Evolutionary conservation across 2,113 vertebrate genomes (phyloP), one percentile per base, ranked within the genome.

Genomic region (Phylloscopus trochilus): DNA sequence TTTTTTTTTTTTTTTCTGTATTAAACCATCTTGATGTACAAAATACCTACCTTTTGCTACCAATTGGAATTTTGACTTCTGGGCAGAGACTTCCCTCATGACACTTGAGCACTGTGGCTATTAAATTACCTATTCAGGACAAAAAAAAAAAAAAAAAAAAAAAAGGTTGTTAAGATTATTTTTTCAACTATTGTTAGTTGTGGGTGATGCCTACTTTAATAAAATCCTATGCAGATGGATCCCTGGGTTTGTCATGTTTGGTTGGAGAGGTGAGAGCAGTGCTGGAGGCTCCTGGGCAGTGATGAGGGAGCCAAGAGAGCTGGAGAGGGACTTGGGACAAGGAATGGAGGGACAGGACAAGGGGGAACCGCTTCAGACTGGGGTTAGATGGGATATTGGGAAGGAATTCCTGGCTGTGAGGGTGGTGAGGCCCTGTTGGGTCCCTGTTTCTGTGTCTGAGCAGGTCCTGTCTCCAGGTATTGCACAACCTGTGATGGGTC

Each of bases 181-280:
- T 93, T 93, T 92, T 77, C 83, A 82, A 64, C 35, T 88, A 9
- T 43, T 84, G 2, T 37, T 75, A 73, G 68, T 72, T 64, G 67
- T 60, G 62, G 72, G 19, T 88, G 39, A 92, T 90, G 72, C 89
- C 81, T 94, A 74, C 90, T 95, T 91, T 35, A 96, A 95, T 97
- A 95, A 97, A 97, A 93, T 68, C 89, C 86, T 84, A 13, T 62
- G 56, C 86, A 90, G 67, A 43, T 26, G 9, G n/a, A 11, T 23
- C 58, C 58, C 33, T 60, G 13, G 26, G 41, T 81, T 76, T 83
- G 60, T 77, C 27, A 5, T 93, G 79, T 41, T 66, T 72, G 22
- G 13, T 7, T 39, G 58, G 49, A 60, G 28, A 9, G 2, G 3
- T 21, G 9, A 7, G 39, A 41, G 55, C 26, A 13, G 15, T 2